Conservation (phyloP, 2,888 invertebrate genomes). For the Drosophila limbata region DNA sequence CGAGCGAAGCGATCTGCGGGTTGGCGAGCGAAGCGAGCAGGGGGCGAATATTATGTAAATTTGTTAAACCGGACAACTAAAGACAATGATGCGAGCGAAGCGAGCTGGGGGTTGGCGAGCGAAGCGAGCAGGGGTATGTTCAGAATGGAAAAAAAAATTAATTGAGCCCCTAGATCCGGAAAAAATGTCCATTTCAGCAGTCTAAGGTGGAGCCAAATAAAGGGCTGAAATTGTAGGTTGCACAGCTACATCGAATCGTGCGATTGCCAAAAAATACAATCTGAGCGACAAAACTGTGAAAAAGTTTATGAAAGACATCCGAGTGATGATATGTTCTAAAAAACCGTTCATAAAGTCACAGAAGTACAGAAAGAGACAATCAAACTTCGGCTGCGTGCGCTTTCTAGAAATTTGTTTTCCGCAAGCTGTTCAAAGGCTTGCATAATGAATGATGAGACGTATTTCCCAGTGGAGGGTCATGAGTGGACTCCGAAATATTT, state of each 20-base stretch:
- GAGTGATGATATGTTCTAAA: not conserved
- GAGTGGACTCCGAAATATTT: not conserved
- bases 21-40: no score
- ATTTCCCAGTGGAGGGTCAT: no score
- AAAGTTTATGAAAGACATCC: not conserved
- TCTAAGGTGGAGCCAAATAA: not conserved
- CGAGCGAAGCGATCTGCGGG: no score
- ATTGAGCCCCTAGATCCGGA: no score
- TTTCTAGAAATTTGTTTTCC: not conserved
- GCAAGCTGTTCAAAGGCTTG: no score
- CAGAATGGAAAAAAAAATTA: not conserved
- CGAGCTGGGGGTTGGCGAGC: no score
- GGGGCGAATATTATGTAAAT: no score
- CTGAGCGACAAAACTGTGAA: not conserved
- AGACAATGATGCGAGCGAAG: no score
- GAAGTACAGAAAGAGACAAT: not conserved
- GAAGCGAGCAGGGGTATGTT: no score
- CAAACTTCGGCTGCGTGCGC: not conserved
- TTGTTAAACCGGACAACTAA: no score
- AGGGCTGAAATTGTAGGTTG: not conserved
- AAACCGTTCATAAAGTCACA: not conserved
- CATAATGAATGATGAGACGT: no score
- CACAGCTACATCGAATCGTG: not conserved
- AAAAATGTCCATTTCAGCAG: not conserved
- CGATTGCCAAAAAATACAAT: not conserved